Evolutionary conservation across 1,140 invertebrate genomes (phyloP).

Genomic region (Paramacrobiotus metropolitanus): DNA sequence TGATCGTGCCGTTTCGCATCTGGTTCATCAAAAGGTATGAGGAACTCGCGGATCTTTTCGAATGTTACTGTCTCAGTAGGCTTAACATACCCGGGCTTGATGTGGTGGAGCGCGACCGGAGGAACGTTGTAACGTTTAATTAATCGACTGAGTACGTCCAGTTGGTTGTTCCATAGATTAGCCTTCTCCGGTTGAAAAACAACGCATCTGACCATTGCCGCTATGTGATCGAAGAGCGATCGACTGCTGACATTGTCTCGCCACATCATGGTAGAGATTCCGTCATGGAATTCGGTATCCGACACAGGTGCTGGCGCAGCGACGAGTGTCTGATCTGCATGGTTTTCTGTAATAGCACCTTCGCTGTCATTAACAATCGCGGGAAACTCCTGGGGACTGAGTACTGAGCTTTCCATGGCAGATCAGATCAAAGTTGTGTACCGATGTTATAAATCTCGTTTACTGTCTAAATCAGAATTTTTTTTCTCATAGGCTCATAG

Average conservation of each 20-base stretch:
- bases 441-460: too few relatives aligned
- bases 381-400: too few relatives aligned
- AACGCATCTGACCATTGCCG: background rate
- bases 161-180: background rate
- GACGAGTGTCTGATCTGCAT: too few relatives aligned
- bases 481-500: too few relatives aligned
- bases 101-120: background rate
- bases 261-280: background rate
- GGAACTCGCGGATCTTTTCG: background rate
- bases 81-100: background rate
- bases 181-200: background rate
- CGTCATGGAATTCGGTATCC: constrained; percentile 1
- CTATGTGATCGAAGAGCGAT: background rate
- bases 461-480: too few relatives aligned
- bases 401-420: too few relatives aligned
- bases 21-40: background rate
- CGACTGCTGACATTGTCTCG: background rate
- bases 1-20: background rate
- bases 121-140: background rate
- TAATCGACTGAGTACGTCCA: background rate
- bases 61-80: background rate
- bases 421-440: too few relatives aligned
- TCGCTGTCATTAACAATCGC: too few relatives aligned
- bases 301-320: too few relatives aligned
- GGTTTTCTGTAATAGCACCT: too few relatives aligned